Base-by-base conservation (phyloP, 2,888 invertebrate genomes). In the Perithous albicinctus region DNA sequence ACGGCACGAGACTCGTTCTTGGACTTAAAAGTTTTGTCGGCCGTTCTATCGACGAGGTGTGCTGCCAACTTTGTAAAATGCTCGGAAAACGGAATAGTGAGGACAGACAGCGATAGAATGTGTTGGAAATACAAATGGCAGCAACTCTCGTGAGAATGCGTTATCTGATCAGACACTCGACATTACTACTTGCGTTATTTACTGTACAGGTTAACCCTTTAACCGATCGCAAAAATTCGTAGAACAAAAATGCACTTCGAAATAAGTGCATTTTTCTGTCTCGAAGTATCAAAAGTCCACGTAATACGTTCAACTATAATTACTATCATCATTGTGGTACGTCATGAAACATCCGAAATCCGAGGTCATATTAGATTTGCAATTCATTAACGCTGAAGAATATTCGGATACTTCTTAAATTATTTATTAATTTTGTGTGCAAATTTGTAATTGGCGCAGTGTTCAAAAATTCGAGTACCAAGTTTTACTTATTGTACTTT, bases 11-110 rank as follows among this genome's bases (percentile, higher is more conserved):
- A 56, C 74, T 64, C 69, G 51, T 46, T 8, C 64, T 84, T 83
- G 82, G 85, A 84, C 85, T 85, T 86, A 84, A 83, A 84, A 87
- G 83, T 88, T 87, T n/a, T 81, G 54, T 74, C 81, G 78, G 78
- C 78, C 78, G 73, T 78, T 46, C 41, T 20, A 46, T 35, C 10
- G 26, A 2, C 73, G 72, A 80, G 54, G 35, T 80, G 35, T 80
- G 64, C 18, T 32, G 54, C 20, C 7, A 63, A 20, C 15, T 18
- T 51, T 26, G 63, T n/a, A 74, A 69, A 51, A 63, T 12, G 35
- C 15, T 32, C 32, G 26, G 12, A 29, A 35, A 46, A 46, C 38
- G 26, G 48, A 67, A 20, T 15, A 23, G 51, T n/a, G 23, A 72
- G 51, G 29, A n/a, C 8, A 18, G 29, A 35, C 8, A 15, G 6